These are phyloP conservation scores for Fragum fragum DNA, from an alignment of 2,888 invertebrate genomes.

Conservation along the genomic window DNA sequence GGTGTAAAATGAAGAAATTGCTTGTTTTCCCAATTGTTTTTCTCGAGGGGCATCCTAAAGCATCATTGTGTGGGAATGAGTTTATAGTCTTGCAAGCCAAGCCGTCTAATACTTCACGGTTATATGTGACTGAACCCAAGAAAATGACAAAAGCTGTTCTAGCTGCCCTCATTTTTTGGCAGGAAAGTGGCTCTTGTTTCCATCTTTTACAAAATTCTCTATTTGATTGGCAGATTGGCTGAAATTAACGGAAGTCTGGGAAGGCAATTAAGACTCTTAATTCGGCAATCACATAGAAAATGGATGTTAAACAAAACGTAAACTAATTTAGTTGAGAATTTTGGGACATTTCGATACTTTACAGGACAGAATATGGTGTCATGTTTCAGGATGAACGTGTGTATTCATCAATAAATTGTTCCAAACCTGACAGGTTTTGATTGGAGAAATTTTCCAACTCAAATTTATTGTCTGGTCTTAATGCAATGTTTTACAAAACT, in stretches of 20 bases:
- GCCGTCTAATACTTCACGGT: too few species aligned
- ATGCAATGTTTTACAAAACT: background rate
- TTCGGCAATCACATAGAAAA: constrained; percentile 1
- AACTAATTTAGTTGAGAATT: constrained; percentile 14
- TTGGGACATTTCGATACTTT: constrained; percentile 3
- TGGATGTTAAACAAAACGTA: constrained; percentile 22
- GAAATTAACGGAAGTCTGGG: constrained; percentile 22
- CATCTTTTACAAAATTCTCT: background rate
- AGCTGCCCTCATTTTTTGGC: background rate
- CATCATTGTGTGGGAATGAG: too few species aligned
- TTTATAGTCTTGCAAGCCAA: too few species aligned
- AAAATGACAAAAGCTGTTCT: background rate
- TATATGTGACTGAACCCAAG: too few species aligned
- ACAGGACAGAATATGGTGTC: constrained; percentile 2
- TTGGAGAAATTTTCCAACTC: background rate
- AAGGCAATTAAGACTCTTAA: constrained; percentile 13
- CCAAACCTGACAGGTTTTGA: constrained; percentile 5
- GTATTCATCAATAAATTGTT: background rate
- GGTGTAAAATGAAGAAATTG: too few species aligned
- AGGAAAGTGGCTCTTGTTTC: constrained; percentile 4
- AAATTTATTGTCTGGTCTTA: background rate
- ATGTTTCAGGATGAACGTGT: background rate
- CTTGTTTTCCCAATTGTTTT: too few species aligned
- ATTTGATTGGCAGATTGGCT: constrained; percentile 27
- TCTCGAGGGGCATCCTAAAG: too few species aligned